Evolutionary conservation across 2,888 invertebrate genomes (phyloP).

Genomic region (Chirona hameri): DNA sequence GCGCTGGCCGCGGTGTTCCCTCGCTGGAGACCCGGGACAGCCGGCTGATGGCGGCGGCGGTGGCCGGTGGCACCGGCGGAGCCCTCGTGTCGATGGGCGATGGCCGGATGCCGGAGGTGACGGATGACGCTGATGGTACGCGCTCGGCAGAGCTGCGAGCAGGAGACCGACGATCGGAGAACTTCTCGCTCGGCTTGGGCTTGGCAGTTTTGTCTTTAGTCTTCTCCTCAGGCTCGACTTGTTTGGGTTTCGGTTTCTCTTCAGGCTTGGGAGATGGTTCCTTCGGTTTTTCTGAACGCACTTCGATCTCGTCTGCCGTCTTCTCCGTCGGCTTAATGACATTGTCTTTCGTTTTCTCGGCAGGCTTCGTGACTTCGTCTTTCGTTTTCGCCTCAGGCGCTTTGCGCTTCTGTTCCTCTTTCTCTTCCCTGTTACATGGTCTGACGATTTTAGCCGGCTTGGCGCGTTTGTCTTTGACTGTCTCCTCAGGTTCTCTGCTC

Average conservation of each 20-base stretch:
- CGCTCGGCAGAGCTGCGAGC: not conserved
- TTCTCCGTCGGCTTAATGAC: no score
- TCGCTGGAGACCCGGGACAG: not conserved
- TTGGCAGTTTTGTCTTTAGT: not conserved
- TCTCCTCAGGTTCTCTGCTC: not conserved
- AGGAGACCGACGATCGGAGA: not conserved
- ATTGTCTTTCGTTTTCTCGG: not conserved
- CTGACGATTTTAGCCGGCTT: no score
- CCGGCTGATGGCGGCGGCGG: not conserved
- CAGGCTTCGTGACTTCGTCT: not conserved
- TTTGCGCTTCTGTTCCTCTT: no score
- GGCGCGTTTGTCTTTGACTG: not conserved
- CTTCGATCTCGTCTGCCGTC: not conserved
- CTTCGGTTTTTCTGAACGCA: not conserved
- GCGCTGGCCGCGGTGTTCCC: not conserved
- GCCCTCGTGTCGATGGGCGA: not conserved
- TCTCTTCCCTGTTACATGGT: no score
- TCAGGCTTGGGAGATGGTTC: not conserved
- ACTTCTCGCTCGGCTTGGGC: not conserved
- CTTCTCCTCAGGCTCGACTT: not conserved
- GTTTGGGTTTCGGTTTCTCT: not conserved
- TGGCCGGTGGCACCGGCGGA: not conserved
- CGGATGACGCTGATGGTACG: not conserved
- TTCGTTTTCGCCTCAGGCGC: no score
- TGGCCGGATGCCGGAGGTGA: not conserved